Conservation (phyloP, 2,113 vertebrate genomes). For the Stigmatopora argus region DNA sequence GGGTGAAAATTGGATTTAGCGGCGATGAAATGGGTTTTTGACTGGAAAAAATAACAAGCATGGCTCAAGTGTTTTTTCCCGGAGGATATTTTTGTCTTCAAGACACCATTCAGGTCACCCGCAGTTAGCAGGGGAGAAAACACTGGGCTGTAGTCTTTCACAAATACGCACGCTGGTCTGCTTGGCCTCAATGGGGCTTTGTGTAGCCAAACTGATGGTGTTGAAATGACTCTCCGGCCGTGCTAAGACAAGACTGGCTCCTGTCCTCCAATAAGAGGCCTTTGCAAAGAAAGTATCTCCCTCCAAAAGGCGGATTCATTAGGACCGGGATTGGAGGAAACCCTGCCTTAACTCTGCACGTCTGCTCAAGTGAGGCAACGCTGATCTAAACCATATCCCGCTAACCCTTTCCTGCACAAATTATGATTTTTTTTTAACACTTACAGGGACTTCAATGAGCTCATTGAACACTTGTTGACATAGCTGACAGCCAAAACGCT, state of each 20-base stretch:
- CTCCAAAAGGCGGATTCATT: slow-evolving; percentile 58
- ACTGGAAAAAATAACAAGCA: slow-evolving; percentile 22
- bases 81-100: slow-evolving; percentile 47
- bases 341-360: slow-evolving; percentile 46
- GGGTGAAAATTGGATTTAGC: slow-evolving; percentile 14
- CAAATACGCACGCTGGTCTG: slow-evolving; percentile 16
- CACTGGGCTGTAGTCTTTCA: slow-evolving; percentile 55
- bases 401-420: background rate
- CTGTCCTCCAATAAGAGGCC: slow-evolving; percentile 43
- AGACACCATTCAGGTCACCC: slow-evolving; percentile 28
- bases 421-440: background rate
- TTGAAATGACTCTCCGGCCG: slow-evolving; percentile 44
- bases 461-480: too few relatives aligned
- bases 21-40: slow-evolving; percentile 23
- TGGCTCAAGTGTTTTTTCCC: slow-evolving; percentile 36
- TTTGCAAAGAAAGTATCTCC: slow-evolving; percentile 39
- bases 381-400: slow-evolving; percentile 9
- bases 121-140: slow-evolving; percentile 31
- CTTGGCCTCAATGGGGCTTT: slow-evolving; percentile 58
- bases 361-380: slow-evolving; percentile 1
- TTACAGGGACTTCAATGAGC: too few relatives aligned
- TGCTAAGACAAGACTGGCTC: slow-evolving; percentile 44
- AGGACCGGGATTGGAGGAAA: slow-evolving; percentile 46
- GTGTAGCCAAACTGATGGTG: slow-evolving; percentile 46
- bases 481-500: too few relatives aligned